phyloP scores from a whole-genome alignment of 2,797 vertebrate genomes.

The Picus viridis region DNA sequence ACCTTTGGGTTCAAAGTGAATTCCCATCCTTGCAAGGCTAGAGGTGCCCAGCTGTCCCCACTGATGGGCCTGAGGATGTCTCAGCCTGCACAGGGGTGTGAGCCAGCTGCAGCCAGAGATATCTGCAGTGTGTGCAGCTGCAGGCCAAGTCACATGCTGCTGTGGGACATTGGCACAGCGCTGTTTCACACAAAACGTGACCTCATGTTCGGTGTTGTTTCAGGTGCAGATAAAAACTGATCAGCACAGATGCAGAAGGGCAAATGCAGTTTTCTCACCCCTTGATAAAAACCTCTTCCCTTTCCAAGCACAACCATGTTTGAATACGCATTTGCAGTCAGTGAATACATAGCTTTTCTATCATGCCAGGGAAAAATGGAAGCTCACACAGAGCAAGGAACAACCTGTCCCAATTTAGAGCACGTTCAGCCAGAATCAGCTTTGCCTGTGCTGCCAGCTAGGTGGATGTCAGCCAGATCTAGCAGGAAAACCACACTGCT shows the following conservation, averaged over 20 bases:
- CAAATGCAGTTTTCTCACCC: background rate
- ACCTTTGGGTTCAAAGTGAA: background rate
- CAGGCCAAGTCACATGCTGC: background rate
- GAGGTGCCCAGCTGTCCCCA: background rate
- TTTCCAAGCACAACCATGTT: background rate
- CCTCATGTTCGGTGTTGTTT: background rate
- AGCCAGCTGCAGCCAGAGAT: background rate
- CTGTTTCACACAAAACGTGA: background rate
- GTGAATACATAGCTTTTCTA: rapidly evolving
- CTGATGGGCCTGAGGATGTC: background rate
- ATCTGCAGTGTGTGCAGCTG: background rate
- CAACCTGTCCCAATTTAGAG: background rate
- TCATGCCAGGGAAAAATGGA: background rate
- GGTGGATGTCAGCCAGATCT: background rate
- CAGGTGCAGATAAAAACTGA: background rate
- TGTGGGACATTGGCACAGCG: background rate
- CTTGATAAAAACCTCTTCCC: background rate
- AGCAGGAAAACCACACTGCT: background rate
- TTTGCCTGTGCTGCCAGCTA: background rate
- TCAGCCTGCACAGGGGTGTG: background rate
- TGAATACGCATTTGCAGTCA: background rate
- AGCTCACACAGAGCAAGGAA: background rate
- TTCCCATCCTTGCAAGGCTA: background rate
- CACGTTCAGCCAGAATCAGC: background rate
- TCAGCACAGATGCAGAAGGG: background rate